Evolutionary conservation across 2,797 vertebrate genomes (phyloP).

Genomic region (Thalassophryne amazonica): DNA sequence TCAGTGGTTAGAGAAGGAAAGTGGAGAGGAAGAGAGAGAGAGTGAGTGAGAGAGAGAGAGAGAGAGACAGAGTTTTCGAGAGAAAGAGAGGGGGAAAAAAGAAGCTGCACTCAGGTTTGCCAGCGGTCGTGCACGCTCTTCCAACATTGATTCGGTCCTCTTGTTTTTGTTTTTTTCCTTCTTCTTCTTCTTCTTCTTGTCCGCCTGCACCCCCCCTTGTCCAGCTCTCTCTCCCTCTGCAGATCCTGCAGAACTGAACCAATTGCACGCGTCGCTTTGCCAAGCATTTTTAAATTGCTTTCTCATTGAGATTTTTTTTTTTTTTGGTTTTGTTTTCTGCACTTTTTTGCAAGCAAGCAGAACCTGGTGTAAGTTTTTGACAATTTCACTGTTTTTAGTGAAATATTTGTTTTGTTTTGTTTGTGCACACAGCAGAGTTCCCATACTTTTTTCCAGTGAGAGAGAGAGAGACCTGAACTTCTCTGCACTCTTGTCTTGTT

Average conservation of each 20-base stretch:
- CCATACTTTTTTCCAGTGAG: slow-evolving; percentile 20
- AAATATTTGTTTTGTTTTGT: slow-evolving; percentile 25
- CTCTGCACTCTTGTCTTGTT: slow-evolving; percentile 57
- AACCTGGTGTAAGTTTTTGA: slow-evolving; percentile 56
- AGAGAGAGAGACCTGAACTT: slow-evolving; percentile 55
- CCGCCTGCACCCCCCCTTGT: slow-evolving; percentile 57
- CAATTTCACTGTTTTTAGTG: slow-evolving; percentile 31
- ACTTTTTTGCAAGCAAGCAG: slow-evolving; percentile 58
- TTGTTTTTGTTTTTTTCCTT: slow-evolving; percentile 67
- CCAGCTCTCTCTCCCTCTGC: slow-evolving; percentile 63
- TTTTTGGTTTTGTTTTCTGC: too few relatives aligned
- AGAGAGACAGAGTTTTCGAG: slow-evolving; percentile 71
- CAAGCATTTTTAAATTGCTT: slow-evolving; percentile 67
- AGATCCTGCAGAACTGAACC: slow-evolving; percentile 81
- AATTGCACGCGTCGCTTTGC: slow-evolving; percentile 78
- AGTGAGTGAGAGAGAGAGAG: slow-evolving; percentile 83
- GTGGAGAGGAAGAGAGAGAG: slow-evolving; percentile 81
- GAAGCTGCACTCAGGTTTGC: slow-evolving; percentile 80
- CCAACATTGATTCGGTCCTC: slow-evolving; percentile 83
- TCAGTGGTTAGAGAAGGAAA: slow-evolving; percentile 89
- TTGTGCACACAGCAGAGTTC: slow-evolving; percentile 10
- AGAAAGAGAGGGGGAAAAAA: slow-evolving; percentile 75
- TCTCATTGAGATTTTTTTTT: slow-evolving; percentile 55
- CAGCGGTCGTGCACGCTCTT: slow-evolving; percentile 81
- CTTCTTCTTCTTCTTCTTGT: slow-evolving; percentile 63